These are phyloP conservation scores for Carabus problematicus DNA, from an alignment of 2,888 invertebrate species.

Conservation along the genomic window DNA sequence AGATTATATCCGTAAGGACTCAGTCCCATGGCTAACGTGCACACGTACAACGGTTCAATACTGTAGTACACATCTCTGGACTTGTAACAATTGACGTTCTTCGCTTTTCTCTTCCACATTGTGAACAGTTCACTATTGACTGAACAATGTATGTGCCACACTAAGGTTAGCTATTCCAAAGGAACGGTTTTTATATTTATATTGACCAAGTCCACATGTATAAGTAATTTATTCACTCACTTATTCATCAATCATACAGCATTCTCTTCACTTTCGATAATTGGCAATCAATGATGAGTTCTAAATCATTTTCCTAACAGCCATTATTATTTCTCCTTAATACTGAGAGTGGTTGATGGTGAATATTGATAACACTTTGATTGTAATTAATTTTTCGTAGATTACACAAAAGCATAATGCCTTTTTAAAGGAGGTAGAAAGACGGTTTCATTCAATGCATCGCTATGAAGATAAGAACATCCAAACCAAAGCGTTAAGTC, in stretches of 20 bases:
- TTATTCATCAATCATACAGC: background rate
- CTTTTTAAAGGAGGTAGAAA: conserved; percentile 31
- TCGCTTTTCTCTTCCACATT: too few relatives aligned
- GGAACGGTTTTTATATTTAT: too few relatives aligned
- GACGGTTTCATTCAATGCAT: conserved; percentile 26
- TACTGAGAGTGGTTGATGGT: too few relatives aligned
- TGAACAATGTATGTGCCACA: too few relatives aligned
- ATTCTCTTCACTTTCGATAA: background rate
- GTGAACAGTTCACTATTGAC: too few relatives aligned
- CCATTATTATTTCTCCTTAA: too few relatives aligned
- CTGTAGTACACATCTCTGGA: conserved; percentile 3
- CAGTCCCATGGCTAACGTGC: conserved; percentile 9
- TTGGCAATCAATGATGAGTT: background rate
- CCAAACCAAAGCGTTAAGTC: conserved; percentile 68
- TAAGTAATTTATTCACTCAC: too few relatives aligned
- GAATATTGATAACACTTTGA: background rate
- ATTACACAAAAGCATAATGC: conserved; percentile 23
- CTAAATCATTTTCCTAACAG: background rate
- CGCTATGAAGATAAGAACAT: conserved; percentile 73
- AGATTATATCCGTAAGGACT: conserved; percentile 7
- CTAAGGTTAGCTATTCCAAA: too few relatives aligned
- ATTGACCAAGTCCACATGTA: too few relatives aligned
- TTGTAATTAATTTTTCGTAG: conserved; percentile 18
- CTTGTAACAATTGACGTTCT: too few relatives aligned
- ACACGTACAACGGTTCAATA: conserved; percentile 8